Evolutionary conservation across 2,888 invertebrate species (phyloP).

Genomic region (Erpobdella octoculata): DNA sequence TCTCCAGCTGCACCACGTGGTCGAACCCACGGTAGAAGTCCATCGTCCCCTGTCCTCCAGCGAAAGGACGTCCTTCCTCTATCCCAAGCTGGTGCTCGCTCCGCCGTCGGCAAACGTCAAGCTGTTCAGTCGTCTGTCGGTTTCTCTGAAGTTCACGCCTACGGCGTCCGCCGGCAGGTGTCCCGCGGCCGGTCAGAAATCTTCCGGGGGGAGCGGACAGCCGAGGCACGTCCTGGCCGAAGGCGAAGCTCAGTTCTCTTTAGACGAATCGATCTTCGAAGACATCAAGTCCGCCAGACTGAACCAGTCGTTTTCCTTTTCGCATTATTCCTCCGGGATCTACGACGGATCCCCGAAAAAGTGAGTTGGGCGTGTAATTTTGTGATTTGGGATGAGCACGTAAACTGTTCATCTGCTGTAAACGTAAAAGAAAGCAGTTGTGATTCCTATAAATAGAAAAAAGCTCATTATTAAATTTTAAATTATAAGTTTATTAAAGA

Average conservation of each 20-base stretch:
- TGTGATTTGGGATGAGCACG: too few relatives aligned
- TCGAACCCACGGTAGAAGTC: background rate
- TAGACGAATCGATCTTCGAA: conserved; percentile 9
- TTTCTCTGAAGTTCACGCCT: background rate
- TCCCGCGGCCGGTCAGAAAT: background rate
- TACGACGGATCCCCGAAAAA: too few relatives aligned
- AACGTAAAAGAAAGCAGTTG: too few relatives aligned
- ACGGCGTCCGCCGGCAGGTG: background rate
- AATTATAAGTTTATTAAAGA: too few relatives aligned
- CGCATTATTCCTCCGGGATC: background rate
- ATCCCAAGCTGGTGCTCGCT: background rate
- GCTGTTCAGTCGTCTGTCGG: background rate
- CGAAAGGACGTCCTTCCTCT: background rate
- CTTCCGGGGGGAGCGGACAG: background rate
- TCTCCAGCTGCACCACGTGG: background rate
- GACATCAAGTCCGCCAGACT: background rate
- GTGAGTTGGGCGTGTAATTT: too few relatives aligned
- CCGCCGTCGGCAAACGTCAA: background rate
- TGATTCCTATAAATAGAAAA: too few relatives aligned
- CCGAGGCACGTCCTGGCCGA: background rate
- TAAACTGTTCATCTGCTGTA: too few relatives aligned
- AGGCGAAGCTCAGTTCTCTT: conserved; percentile 1
- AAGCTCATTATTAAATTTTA: too few relatives aligned
- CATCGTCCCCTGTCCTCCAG: background rate
- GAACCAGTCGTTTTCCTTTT: conserved; percentile 10